These are phyloP conservation scores for Neosilurus hyrtlii DNA, from an alignment of 2,797 vertebrate species.

Conservation along the genomic window DNA sequence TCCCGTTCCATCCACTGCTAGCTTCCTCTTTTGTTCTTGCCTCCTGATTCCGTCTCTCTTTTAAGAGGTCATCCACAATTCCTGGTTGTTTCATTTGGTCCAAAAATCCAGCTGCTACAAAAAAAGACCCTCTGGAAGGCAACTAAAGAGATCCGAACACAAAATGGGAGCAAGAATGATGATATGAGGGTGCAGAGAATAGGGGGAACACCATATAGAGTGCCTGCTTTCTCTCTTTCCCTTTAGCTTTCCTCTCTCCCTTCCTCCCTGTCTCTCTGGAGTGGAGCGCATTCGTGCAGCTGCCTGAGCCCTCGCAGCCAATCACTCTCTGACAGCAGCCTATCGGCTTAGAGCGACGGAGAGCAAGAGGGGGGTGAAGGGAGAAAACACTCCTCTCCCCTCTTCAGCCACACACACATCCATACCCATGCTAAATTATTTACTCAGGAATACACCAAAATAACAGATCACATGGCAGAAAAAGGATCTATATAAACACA, in stretches of 20 bases:
- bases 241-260: background rate
- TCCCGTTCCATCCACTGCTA: background rate
- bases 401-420: constrained; percentile 22
- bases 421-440: constrained; percentile 50
- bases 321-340: constrained; percentile 49
- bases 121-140: constrained; percentile 47
- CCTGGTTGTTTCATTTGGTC: constrained; percentile 11
- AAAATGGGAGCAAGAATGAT: constrained; percentile 27
- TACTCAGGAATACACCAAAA: constrained; percentile 32
- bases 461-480: background rate
- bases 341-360: constrained; percentile 44
- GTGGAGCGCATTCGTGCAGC: constrained; percentile 48
- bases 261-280: constrained; percentile 37
- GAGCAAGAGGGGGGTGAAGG: constrained; percentile 43
- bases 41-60: constrained; percentile 16
- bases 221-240: constrained; percentile 7
- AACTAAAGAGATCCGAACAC: constrained; percentile 43
- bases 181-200: constrained; percentile 19
- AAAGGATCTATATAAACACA: background rate
- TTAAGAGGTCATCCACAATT: constrained; percentile 36
- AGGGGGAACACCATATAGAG: constrained; percentile 24
- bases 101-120: constrained; percentile 46
- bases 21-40: constrained; percentile 35
- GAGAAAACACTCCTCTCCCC: constrained; percentile 41
- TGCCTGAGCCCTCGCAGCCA: constrained; percentile 53